These are phyloP conservation scores for Panthera tigris DNA, from an alignment of 2,113 vertebrate genomes.

Conservation along the genomic window DNA sequence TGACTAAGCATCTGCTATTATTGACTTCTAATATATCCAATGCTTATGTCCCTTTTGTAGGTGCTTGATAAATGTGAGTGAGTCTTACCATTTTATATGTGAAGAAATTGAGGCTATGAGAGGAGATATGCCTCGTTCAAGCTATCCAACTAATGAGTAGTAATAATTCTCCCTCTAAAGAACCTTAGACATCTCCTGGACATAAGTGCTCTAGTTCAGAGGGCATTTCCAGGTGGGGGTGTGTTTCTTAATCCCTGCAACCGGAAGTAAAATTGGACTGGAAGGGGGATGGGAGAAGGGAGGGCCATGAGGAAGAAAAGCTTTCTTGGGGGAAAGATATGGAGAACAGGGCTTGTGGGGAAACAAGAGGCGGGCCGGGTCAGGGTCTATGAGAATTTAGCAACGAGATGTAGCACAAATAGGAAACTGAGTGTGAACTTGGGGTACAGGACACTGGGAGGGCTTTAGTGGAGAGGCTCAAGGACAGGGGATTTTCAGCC, in stretches of 20 bases:
- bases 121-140: background rate
- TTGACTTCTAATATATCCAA: background rate
- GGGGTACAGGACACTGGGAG: background rate
- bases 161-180: background rate
- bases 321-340: background rate
- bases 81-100: background rate
- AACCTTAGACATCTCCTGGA: background rate
- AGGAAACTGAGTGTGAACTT: background rate
- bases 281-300: background rate
- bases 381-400: background rate
- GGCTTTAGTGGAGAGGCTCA: background rate
- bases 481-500: background rate
- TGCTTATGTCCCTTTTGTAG: background rate
- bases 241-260: background rate
- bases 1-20: background rate
- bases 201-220: background rate
- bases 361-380: background rate
- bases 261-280: background rate
- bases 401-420: background rate
- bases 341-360: background rate
- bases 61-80: background rate
- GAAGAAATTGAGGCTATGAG: background rate
- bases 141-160: background rate
- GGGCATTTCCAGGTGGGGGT: background rate
- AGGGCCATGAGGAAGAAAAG: background rate